phyloP scores from a whole-genome alignment of 2,888 invertebrate species.

The Netelia fuscicornis region DNA sequence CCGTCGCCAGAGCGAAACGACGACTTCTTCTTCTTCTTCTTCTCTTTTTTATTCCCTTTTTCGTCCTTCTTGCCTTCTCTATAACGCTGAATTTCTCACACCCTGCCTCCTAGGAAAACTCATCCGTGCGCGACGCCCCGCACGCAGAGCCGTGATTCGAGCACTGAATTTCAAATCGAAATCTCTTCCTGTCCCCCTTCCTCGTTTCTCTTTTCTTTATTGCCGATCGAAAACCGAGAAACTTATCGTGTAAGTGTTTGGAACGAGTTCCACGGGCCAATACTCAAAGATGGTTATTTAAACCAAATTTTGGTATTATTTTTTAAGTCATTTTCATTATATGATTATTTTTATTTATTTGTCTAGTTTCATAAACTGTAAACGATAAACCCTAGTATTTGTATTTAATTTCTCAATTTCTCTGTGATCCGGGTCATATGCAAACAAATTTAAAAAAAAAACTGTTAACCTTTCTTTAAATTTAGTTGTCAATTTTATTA shows the following conservation, averaged over 20 bases:
- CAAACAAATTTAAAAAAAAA: too few relatives aligned
- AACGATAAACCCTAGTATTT: too few relatives aligned
- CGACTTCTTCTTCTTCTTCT: constrained; percentile 34
- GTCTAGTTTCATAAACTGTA: too few relatives aligned
- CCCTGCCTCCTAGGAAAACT: constrained; percentile 70
- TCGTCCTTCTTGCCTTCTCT: constrained; percentile 54
- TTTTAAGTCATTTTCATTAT: too few relatives aligned
- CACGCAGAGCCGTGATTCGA: constrained; percentile 70
- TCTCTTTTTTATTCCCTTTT: constrained; percentile 57
- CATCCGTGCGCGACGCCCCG: constrained; percentile 77
- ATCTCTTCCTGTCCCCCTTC: constrained; percentile 49
- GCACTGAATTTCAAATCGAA: constrained; percentile 79
- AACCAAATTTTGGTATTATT: neutral
- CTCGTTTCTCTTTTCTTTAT: constrained; percentile 52
- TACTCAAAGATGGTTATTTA: neutral
- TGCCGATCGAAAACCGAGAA: constrained; percentile 57
- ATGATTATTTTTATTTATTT: too few relatives aligned
- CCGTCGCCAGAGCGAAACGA: constrained; percentile 37
- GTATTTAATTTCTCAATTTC: too few relatives aligned
- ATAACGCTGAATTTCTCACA: constrained; percentile 48
- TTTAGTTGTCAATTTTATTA: too few relatives aligned
- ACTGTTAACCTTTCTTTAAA: too few relatives aligned
- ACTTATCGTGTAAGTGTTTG: constrained; percentile 30
- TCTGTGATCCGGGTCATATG: too few relatives aligned
- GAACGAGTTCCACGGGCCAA: neutral